Evolutionary conservation across 2,113 vertebrate species (phyloP).

Genomic region (Phrynosoma platyrhinos): DNA sequence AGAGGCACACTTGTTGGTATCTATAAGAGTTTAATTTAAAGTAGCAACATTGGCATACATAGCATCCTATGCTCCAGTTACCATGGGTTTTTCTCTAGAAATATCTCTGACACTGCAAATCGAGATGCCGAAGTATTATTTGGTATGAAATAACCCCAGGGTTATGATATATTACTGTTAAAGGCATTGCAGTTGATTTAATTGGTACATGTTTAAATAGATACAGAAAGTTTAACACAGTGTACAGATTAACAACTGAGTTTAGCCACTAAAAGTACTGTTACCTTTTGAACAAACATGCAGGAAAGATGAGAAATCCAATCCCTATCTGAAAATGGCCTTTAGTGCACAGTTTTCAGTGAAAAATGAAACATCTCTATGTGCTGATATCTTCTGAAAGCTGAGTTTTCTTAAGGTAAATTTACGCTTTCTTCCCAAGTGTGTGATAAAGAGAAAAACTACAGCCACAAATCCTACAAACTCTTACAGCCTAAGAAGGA

Average conservation of each 20-base stretch:
- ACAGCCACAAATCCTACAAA: background rate
- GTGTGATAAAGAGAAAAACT: background rate
- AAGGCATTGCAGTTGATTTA: background rate
- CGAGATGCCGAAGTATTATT: background rate
- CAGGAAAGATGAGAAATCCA: background rate
- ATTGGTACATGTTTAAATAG: background rate
- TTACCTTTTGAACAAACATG: background rate
- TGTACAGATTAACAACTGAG: background rate
- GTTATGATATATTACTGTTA: background rate
- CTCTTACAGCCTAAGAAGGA: background rate
- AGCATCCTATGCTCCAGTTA: background rate
- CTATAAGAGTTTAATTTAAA: constrained; percentile 14
- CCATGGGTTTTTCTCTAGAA: background rate
- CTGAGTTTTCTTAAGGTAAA: background rate
- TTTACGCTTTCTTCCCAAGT: background rate
- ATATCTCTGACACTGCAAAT: too few species aligned
- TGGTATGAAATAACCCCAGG: background rate
- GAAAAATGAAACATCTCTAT: background rate
- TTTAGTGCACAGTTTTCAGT: background rate
- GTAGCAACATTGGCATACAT: background rate
- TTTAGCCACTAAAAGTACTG: background rate
- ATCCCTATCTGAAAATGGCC: background rate
- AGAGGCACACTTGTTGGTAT: background rate
- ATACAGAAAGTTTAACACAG: background rate
- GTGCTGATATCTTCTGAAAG: background rate